Evolutionary conservation across 1,140 invertebrate species (phyloP).

Genomic region (Episyrphus balteatus): DNA sequence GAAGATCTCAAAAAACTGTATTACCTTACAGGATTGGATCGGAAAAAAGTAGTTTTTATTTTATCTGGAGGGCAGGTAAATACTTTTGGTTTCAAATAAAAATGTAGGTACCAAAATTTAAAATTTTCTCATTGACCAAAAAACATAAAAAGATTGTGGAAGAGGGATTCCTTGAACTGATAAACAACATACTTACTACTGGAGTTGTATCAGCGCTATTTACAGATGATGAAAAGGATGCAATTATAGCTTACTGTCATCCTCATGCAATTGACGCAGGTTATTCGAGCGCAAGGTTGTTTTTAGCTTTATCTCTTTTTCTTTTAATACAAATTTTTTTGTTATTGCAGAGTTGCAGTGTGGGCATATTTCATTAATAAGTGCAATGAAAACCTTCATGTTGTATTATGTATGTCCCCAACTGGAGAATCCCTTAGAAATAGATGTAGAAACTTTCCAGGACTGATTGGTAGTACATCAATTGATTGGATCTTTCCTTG

Average conservation of each 20-base stretch:
- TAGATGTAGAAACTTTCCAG: slow-evolving; percentile 79
- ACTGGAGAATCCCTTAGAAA: slow-evolving; percentile 67
- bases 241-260: slow-evolving; percentile 54
- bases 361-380: slow-evolving; percentile 76
- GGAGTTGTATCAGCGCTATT: slow-evolving; percentile 77
- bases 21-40: slow-evolving; percentile 57
- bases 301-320: not conserved
- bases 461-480: slow-evolving; percentile 82
- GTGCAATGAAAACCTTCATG: slow-evolving; percentile 71
- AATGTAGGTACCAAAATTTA: slow-evolving; percentile 33
- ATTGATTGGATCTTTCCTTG: slow-evolving; percentile 91
- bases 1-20: slow-evolving; percentile 78
- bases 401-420: slow-evolving; percentile 83
- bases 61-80: slow-evolving; percentile 67
- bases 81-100: slow-evolving; percentile 50
- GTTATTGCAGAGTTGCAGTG: slow-evolving; percentile 49
- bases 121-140: not conserved
- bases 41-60: slow-evolving; percentile 68
- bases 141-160: slow-evolving; percentile 43
- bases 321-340: not conserved
- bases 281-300: slow-evolving; percentile 48
- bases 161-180: slow-evolving; percentile 75
- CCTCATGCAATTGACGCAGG: slow-evolving; percentile 56
- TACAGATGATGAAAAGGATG: slow-evolving; percentile 75
- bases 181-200: slow-evolving; percentile 81